phyloP scores from a whole-genome alignment of 2,888 invertebrate species.

The Glomeris marginata region DNA sequence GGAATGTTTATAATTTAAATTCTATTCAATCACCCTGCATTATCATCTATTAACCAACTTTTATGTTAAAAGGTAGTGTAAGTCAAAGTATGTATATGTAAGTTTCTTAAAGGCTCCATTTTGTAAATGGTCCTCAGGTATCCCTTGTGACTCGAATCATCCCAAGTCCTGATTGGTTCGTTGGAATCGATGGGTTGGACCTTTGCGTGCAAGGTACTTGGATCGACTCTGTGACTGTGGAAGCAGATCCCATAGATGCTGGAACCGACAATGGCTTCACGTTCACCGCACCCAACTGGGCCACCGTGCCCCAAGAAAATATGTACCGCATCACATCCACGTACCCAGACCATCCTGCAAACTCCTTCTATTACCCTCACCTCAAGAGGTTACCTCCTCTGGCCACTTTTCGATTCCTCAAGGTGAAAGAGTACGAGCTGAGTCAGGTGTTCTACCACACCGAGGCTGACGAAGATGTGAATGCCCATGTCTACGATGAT shows the following conservation, averaged over 20 bases:
- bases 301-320: conserved; percentile 73
- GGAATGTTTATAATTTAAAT: too few species aligned
- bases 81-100: too few species aligned
- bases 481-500: not conserved
- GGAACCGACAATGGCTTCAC: conserved; percentile 92
- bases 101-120: too few species aligned
- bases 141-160: conserved; percentile 80
- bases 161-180: conserved; percentile 89
- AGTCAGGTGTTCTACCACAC: conserved; percentile 51
- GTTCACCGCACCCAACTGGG: conserved; percentile 94
- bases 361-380: conserved; percentile 86
- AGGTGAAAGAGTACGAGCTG: conserved; percentile 62
- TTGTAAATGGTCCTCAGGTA: conserved; percentile 45
- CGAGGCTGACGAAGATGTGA: not conserved
- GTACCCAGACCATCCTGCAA: conserved; percentile 80
- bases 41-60: too few species aligned
- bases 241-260: conserved; percentile 82
- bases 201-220: conserved; percentile 82
- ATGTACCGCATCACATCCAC: conserved; percentile 77
- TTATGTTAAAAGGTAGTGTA: too few species aligned
- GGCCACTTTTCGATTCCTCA: conserved; percentile 50
- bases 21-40: too few species aligned
- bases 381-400: conserved; percentile 72
- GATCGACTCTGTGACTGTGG: conserved; percentile 75
- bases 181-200: conserved; percentile 76